Conservation (phyloP, 2,113 vertebrate species). For the Hippolais icterina region DNA sequence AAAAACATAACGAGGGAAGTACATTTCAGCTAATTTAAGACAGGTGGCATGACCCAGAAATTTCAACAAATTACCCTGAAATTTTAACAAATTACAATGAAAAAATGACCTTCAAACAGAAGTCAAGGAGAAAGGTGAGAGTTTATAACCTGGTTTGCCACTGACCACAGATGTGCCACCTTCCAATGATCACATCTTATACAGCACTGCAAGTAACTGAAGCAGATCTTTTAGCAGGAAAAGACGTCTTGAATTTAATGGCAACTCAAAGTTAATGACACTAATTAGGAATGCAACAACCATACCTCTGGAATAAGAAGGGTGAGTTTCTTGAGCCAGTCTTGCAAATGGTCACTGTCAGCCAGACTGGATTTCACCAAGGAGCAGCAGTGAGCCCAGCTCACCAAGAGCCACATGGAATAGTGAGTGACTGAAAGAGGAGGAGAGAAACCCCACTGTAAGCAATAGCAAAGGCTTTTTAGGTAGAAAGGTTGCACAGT, state of each 20-base stretch:
- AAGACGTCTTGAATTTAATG: background rate
- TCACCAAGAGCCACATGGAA: constrained; percentile 99
- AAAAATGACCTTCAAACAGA: background rate
- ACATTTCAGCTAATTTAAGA: background rate
- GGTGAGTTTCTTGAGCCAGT: constrained; percentile 96
- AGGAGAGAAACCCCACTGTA: background rate
- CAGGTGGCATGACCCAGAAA: background rate
- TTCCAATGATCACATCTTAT: background rate
- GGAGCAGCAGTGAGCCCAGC: constrained; percentile 97
- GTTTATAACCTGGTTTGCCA: background rate
- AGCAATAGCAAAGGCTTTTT: background rate
- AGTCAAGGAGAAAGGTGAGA: background rate
- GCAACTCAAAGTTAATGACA: background rate
- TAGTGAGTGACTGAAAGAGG: constrained; percentile 91
- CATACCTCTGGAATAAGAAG: constrained; percentile 96
- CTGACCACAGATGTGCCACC: background rate
- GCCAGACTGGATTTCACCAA: constrained; percentile 95
- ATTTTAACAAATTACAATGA: background rate
- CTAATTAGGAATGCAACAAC: background rate
- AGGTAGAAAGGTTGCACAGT: background rate
- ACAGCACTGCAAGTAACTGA: background rate
- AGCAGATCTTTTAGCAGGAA: background rate
- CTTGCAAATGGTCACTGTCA: constrained; percentile 94
- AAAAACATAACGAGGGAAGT: background rate
- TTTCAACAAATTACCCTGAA: background rate